A percentile compares a stretch with the other conserved stretches of the same genome.
Evolutionary conservation across 2,888 invertebrate species (phyloP).

Genomic region (Thera britannica): DNA sequence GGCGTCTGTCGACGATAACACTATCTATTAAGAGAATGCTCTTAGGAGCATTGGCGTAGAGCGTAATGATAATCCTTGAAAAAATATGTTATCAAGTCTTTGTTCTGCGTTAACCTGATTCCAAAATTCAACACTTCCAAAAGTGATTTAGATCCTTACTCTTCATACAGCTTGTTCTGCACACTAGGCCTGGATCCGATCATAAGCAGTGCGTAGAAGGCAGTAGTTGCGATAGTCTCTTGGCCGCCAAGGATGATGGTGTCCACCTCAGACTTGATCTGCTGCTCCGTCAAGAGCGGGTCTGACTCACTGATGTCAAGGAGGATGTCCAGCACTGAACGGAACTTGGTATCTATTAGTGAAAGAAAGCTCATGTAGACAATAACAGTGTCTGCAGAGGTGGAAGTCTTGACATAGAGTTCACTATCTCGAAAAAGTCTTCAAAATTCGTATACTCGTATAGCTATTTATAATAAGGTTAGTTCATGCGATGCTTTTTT

Average conservation of each 20-base stretch:
- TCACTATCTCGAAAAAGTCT: no score
- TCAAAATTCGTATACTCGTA: no score
- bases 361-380: not conserved
- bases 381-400: not conserved
- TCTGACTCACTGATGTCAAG: conserved; percentile 74
- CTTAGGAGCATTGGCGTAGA: no score
- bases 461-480: no score
- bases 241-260: conserved; percentile 85
- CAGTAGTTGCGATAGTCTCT: conserved; percentile 74
- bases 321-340: conserved; percentile 81
- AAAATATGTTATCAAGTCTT: no score
- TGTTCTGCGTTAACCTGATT: not conserved
- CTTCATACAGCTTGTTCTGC: conserved; percentile 65
- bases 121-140: not conserved
- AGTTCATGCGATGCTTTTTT: no score
- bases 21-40: no score
- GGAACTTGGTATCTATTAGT: conserved; percentile 53
- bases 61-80: no score
- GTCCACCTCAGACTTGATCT: conserved; percentile 83
- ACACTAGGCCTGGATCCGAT: conserved; percentile 65
- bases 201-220: conserved; percentile 66
- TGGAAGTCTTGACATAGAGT: no score
- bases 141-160: conserved; percentile 53
- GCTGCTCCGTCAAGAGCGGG: conserved; percentile 71
- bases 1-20: no score